Evolutionary conservation across 2,888 invertebrate species (phyloP).

Genomic region (Lasioglossum lativentre): DNA sequence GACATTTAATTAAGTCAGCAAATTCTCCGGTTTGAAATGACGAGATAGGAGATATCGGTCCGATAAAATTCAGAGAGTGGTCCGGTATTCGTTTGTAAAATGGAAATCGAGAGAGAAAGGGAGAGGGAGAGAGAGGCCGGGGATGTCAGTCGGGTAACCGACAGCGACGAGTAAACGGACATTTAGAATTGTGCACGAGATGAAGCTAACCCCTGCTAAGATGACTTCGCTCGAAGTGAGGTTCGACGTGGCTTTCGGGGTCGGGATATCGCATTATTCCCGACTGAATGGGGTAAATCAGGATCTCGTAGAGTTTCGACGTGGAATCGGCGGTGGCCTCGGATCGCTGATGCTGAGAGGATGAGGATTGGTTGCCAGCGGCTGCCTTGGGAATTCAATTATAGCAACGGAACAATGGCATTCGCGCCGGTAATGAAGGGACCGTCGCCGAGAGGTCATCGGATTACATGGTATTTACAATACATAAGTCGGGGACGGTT

Average conservation of each 20-base stretch:
- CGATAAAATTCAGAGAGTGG: slow-evolving; percentile 4
- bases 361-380: slow-evolving; percentile 72
- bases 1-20: slow-evolving; percentile 7
- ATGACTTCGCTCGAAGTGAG: slow-evolving; percentile 62
- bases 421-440: slow-evolving; percentile 79
- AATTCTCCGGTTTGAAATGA: not conserved
- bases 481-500: slow-evolving; percentile 71
- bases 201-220: slow-evolving; percentile 59
- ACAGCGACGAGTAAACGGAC: slow-evolving; percentile 53
- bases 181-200: slow-evolving; percentile 65
- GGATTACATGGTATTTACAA: slow-evolving; percentile 80
- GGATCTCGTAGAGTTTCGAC: slow-evolving; percentile 74
- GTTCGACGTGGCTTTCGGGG: slow-evolving; percentile 70
- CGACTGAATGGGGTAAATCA: slow-evolving; percentile 79
- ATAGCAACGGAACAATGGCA: slow-evolving; percentile 80
- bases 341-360: slow-evolving; percentile 72
- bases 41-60: slow-evolving; percentile 6
- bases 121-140: not conserved
- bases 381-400: slow-evolving; percentile 82
- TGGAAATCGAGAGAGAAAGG: slow-evolving; percentile 44
- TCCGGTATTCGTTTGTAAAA: slow-evolving; percentile 21
- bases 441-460: slow-evolving; percentile 75
- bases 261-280: slow-evolving; percentile 75
- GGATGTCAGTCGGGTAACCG: slow-evolving; percentile 41
- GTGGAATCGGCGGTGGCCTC: slow-evolving; percentile 71